These are phyloP conservation scores for Leptobrachium leishanense DNA, from an alignment of 2,113 vertebrate species.

Conservation along the genomic window DNA sequence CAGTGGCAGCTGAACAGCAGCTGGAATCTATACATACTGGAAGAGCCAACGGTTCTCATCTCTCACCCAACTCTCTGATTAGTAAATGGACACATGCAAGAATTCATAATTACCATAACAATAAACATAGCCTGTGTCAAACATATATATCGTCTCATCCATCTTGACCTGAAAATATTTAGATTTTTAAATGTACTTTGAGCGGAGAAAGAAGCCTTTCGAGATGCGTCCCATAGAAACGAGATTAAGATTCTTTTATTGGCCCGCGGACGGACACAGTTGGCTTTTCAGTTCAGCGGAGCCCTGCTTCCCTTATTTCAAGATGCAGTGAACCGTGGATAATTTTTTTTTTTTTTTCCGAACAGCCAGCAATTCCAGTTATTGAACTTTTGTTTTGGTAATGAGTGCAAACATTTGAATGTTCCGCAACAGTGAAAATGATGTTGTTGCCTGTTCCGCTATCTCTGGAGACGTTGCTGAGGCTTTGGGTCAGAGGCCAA, in stretches of 20 bases:
- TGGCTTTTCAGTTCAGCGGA: constrained; percentile 23
- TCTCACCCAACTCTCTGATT: too few species aligned
- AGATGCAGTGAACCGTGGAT: constrained; percentile 15
- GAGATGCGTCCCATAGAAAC: background rate
- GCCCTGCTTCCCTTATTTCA: constrained; percentile 31
- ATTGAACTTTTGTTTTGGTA: constrained; percentile 34
- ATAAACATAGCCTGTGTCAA: too few species aligned
- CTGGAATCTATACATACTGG: background rate
- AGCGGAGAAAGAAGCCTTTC: too few species aligned
- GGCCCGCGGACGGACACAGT: background rate
- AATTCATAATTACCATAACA: too few species aligned
- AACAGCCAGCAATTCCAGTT: constrained; percentile 32
- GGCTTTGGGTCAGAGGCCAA: constrained; percentile 24
- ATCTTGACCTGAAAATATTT: too few species aligned
- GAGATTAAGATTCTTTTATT: constrained; percentile 6
- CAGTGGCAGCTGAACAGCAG: background rate
- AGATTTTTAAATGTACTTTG: too few species aligned
- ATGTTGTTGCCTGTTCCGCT: constrained; percentile 3
- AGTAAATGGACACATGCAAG: too few species aligned
- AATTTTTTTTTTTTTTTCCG: background rate
- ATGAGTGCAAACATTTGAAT: constrained; percentile 31
- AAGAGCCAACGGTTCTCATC: background rate
- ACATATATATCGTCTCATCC: too few species aligned
- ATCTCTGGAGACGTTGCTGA: background rate
- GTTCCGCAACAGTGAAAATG: constrained; percentile 19